phyloP scores from a whole-genome alignment of 92 coral and sea anemone species.

The Desmophyllum pertusum region DNA sequence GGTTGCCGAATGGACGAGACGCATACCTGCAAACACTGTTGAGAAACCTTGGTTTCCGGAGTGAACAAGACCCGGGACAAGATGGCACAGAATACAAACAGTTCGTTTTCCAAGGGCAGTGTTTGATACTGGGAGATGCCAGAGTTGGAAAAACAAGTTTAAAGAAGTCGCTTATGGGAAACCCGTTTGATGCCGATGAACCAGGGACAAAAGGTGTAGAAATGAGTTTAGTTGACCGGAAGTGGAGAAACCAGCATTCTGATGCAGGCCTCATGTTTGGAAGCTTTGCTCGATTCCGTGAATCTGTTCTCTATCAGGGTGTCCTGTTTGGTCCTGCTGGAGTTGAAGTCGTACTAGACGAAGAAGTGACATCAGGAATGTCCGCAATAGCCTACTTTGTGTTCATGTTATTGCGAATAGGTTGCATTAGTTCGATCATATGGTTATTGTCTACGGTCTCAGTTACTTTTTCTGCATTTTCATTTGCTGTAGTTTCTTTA shows the following conservation, averaged over 20 bases:
- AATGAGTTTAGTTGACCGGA: constrained; percentile 43
- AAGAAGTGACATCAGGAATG: constrained; percentile 6
- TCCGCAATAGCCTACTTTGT: background rate
- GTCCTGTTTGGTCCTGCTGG: constrained; percentile 5
- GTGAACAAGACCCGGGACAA: no score
- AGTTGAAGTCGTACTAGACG: background rate
- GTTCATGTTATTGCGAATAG: background rate
- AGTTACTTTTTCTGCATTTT: background rate
- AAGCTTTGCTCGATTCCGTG: constrained; percentile 5
- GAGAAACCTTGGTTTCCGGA: constrained; percentile 7
- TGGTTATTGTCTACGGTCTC: background rate
- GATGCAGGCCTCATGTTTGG: constrained; percentile 24
- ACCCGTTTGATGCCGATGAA: constrained; percentile 35
- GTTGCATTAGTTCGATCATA: background rate
- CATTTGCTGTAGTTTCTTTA: background rate
- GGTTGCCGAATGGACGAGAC: background rate
- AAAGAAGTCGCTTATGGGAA: constrained; percentile 51
- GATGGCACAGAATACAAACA: constrained; percentile 40
- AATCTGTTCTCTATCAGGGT: constrained; percentile 9
- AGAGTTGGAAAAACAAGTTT: constrained; percentile 64
- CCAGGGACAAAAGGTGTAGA: constrained; percentile 54
- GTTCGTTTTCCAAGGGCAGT: constrained; percentile 60
- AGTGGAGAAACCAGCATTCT: constrained; percentile 38
- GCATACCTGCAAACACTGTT: background rate
- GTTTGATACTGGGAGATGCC: constrained; percentile 61